Evolutionary conservation across 1,140 invertebrate genomes (phyloP).

Genomic region (Physella acuta): DNA sequence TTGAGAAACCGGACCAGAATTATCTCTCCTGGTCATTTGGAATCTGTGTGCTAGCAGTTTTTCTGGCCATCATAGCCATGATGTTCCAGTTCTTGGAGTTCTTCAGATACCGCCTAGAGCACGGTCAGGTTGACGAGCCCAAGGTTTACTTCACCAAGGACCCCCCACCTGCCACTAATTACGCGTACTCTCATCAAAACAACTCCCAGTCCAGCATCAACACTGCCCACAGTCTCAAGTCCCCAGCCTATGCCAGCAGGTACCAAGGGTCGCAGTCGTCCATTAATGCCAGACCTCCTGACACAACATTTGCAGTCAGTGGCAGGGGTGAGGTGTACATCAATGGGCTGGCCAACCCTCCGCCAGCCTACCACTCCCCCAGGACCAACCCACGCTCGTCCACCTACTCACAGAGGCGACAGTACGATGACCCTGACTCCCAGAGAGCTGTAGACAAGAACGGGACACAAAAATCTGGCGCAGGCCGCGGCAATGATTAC

Average conservation of each 20-base stretch:
- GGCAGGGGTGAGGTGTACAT: constrained; percentile 19
- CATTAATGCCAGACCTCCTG: not conserved
- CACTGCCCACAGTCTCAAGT: not conserved
- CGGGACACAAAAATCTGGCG: not conserved
- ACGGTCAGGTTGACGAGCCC: not conserved
- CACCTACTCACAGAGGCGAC: not conserved
- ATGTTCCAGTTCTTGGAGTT: constrained; percentile 13
- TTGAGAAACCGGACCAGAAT: constrained; percentile 20
- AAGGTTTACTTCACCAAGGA: not conserved
- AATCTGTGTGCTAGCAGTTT: constrained; percentile 13
- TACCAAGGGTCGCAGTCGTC: constrained; percentile 7
- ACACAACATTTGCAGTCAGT: constrained; percentile 5
- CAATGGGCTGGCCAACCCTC: not conserved
- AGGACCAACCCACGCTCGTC: not conserved
- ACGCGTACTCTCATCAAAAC: not conserved
- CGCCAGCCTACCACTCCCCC: not conserved
- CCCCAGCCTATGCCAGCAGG: constrained; percentile 9
- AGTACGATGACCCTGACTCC: not conserved
- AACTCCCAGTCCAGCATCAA: not conserved
- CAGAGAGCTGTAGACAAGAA: not conserved
- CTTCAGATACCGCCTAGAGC: not conserved
- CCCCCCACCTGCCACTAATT: not conserved
- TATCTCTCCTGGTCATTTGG: constrained; percentile 27
- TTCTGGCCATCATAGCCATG: constrained; percentile 10
- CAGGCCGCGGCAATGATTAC: not conserved